Evolutionary conservation across 2,113 vertebrate genomes (phyloP), one percentile per base, ranked within the genome.

Genomic region (Toxotes chatareus): DNA sequence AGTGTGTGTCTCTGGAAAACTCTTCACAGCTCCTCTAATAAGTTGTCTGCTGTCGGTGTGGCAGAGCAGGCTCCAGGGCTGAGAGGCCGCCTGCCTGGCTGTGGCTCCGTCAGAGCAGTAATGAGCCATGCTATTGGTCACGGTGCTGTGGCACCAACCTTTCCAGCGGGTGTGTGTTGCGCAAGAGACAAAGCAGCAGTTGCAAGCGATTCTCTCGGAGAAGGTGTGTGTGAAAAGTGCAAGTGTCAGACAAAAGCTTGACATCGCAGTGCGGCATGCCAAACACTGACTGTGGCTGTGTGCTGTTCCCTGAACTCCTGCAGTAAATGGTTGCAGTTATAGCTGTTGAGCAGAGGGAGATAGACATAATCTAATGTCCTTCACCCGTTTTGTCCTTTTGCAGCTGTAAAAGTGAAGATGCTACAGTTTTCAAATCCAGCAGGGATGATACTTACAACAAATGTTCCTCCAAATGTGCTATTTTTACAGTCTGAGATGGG

Each of bases 81-180:
- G 72, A 55, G 0, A 40, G 83, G 62, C 76, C 62, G 59, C 46
- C 79, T 68, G 83, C 63, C 51, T 70, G 23, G 0, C 51, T 23
- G 67, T 38, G 71, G 69, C 70, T 84, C 86, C 63, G 71, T 70
- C 73, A 40, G 84, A 75, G 61, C 56, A 36, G 63, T 91, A 91
- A 91, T 90, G 88, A 92, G 86, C 81, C 80, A 5, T 84, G 83
- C 86, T 83, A 85, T 84, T 88, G 88, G 86, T 85, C 87, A 83
- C 32, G 47, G 23, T 11, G 12, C 65, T 10, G 47, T 53, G 69
- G 63, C 75, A 62, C 40, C 23, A 79, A 42, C 36, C 71, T 65
- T 51, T 73, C 67, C 71, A 64, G 49, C 31, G 59, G 82, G 51
- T 42, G 73, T 40, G 79, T 72, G 70, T 32, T 44, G 73, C 65